A percentile compares a stretch with the other conserved stretches of the same genome.
These are phyloP conservation scores for Volucella zonaria DNA, from an alignment of 2,888 invertebrate genomes.

Conservation along the genomic window DNA sequence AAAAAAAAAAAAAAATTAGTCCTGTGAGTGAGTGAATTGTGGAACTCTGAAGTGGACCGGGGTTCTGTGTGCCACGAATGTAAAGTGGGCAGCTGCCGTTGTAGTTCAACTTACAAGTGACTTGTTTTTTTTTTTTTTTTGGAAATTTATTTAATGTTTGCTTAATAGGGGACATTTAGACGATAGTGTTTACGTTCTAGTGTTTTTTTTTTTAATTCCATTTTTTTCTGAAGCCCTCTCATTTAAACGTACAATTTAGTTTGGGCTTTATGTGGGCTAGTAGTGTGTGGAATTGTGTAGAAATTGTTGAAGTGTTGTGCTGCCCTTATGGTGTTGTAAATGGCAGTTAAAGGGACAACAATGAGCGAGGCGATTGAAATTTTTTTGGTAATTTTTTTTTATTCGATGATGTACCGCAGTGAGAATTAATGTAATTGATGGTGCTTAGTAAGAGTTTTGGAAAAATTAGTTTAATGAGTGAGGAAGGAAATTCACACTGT, in stretches of 20 bases:
- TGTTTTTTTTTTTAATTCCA: conserved; percentile 6
- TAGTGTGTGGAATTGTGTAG: conserved; percentile 42
- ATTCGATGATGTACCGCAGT: no score
- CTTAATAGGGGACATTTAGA: conserved; percentile 50
- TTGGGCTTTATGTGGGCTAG: conserved; percentile 42
- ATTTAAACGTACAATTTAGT: conserved; percentile 28
- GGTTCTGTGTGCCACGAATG: no score
- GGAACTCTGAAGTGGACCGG: no score
- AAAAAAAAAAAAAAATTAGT: no score
- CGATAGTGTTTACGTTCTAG: neutral
- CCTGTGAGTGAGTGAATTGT: no score
- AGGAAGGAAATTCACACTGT: no score
- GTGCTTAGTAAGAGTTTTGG: no score
- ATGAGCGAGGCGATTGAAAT: conserved; percentile 25
- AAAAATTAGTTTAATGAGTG: no score
- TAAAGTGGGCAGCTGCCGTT: conserved; percentile 7
- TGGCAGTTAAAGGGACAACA: conserved; percentile 62
- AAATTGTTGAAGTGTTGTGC: conserved; percentile 46
- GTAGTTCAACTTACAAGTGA: conserved; percentile 53
- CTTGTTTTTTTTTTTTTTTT: conserved; percentile 19
- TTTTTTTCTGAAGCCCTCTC: conserved; percentile 16
- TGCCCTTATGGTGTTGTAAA: conserved; percentile 42
- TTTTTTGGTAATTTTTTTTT: no score
- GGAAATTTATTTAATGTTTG: conserved; percentile 25
- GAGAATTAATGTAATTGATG: no score